phyloP scores from a whole-genome alignment of 1,140 invertebrate species.

The Pseudachorutes palmiensis region DNA sequence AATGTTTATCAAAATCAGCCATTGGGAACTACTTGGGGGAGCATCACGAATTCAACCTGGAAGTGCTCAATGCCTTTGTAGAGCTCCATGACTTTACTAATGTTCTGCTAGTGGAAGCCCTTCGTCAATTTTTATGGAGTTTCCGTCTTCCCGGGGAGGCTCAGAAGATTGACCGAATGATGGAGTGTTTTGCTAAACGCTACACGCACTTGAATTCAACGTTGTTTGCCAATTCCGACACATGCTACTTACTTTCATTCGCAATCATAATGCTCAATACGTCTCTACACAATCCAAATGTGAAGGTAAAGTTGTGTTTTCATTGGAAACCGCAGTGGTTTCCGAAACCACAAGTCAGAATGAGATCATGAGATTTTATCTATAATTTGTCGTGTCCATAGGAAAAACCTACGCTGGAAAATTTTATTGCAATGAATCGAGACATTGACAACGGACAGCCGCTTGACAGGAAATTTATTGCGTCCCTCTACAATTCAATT shows the following conservation, averaged over 20 bases:
- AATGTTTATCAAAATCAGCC: conserved; percentile 49
- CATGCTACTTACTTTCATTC: conserved; percentile 54
- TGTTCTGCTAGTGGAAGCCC: conserved; percentile 48
- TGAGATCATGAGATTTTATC: neutral
- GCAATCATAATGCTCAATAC: conserved; percentile 60
- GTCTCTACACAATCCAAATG: conserved; percentile 53
- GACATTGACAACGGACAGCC: conserved; percentile 30
- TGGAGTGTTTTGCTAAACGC: conserved; percentile 54
- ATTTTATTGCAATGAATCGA: conserved; percentile 34
- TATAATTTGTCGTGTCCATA: conserved; percentile 18
- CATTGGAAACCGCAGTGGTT: neutral
- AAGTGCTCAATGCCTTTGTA: conserved; percentile 47
- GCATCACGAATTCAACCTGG: conserved; percentile 34
- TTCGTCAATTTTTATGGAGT: conserved; percentile 52
- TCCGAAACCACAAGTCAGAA: neutral
- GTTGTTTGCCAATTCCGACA: conserved; percentile 50
- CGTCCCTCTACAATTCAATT: conserved; percentile 87
- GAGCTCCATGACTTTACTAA: conserved; percentile 47
- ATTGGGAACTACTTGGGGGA: conserved; percentile 52
- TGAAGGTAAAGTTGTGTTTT: conserved; percentile 42
- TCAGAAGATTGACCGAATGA: conserved; percentile 58
- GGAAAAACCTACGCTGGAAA: conserved; percentile 34
- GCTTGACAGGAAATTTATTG: conserved; percentile 21
- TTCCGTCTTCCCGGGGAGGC: conserved; percentile 56
- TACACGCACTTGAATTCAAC: conserved; percentile 52